Percentiles rank a stretch among this genome's conserved stretches.
Evolutionary conservation across 1,140 invertebrate species (phyloP).

Genomic region (Drosophila sucinea): DNA sequence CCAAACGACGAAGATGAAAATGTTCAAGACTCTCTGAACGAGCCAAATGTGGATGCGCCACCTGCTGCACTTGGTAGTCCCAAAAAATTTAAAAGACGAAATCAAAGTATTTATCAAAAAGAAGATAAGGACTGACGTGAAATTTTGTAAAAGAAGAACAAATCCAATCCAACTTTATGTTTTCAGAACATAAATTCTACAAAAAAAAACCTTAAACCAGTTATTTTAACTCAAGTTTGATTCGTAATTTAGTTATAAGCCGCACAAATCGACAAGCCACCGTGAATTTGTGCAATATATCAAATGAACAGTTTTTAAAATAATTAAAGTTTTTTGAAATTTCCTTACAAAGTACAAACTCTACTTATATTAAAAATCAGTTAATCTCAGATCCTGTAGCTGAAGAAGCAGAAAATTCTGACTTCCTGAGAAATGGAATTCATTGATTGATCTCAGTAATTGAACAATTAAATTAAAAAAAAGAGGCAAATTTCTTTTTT

Average conservation of each 20-base stretch:
- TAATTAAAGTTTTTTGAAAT: no score
- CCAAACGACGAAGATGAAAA: constrained; percentile 11
- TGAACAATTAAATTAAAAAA: constrained; percentile 39
- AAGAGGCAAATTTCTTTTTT: constrained; percentile 46
- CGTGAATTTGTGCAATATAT: no score
- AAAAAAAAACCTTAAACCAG: background rate
- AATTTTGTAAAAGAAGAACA: background rate
- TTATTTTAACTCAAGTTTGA: background rate
- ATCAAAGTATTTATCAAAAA: constrained; percentile 82
- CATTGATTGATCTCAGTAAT: background rate
- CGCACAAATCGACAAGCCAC: no score
- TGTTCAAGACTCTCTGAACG: background rate
- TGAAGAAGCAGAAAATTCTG: background rate
- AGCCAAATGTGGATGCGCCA: background rate
- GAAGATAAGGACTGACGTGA: constrained; percentile 31
- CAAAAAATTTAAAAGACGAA: constrained; percentile 84
- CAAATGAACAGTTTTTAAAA: no score
- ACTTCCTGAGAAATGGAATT: background rate
- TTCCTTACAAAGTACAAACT: no score
- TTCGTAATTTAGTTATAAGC: background rate
- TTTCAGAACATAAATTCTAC: background rate
- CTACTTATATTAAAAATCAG: no score
- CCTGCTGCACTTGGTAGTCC: constrained; percentile 22
- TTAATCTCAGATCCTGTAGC: background rate
- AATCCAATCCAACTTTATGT: background rate